Conservation (phyloP, 2,888 invertebrate genomes). For the Cephonodes hylas region DNA sequence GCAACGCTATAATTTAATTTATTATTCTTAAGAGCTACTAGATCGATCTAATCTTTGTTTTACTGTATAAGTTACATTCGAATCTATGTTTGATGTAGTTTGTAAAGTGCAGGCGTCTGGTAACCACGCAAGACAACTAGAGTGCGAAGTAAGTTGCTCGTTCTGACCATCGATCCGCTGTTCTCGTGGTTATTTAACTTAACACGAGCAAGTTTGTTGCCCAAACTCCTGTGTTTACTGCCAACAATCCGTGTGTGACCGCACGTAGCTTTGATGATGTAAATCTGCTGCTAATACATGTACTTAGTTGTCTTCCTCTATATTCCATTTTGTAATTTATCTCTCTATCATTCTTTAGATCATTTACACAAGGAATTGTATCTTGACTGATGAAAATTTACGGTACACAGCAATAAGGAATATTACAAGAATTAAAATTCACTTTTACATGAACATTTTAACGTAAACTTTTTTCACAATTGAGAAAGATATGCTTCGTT, state of each 20-base stretch:
- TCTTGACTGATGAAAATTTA: too few species aligned
- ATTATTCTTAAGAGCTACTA: neutral
- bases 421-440: too few species aligned
- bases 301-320: neutral
- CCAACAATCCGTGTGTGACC: constrained; percentile 24
- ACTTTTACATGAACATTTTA: too few species aligned
- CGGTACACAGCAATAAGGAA: too few species aligned
- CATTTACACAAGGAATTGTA: too few species aligned
- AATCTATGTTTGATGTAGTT: neutral
- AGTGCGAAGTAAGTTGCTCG: constrained; percentile 30
- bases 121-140: constrained; percentile 31
- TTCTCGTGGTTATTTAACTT: constrained; percentile 42
- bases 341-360: too few species aligned
- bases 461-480: too few species aligned
- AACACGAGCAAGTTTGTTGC: constrained; percentile 33
- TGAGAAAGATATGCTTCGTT: too few species aligned
- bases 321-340: too few species aligned
- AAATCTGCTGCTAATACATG: neutral
- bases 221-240: constrained; percentile 20
- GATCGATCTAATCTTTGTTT: neutral
- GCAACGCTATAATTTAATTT: too few species aligned
- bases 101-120: neutral
- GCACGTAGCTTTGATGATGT: constrained; percentile 9
- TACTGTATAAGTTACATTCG: neutral
- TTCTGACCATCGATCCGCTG: constrained; percentile 30